Evolutionary conservation across 2,888 invertebrate species (phyloP).

Genomic region (Podotricha telesiphe): DNA sequence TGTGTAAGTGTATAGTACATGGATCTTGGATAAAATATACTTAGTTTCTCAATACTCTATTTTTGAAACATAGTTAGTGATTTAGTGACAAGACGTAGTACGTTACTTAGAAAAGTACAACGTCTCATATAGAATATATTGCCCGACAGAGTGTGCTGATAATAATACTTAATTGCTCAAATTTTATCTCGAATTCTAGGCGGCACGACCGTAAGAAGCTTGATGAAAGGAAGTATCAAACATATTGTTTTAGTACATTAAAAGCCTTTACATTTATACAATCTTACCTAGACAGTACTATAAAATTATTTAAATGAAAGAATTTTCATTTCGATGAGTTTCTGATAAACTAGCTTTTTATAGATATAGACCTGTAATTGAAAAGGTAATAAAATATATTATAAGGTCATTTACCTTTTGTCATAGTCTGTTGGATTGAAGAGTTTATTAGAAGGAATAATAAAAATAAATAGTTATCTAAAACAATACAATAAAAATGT

Average conservation of each 20-base stretch:
- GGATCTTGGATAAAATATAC: no score
- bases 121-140: slow-evolving; percentile 11
- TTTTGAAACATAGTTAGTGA: not conserved
- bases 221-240: not conserved
- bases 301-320: not conserved
- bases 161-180: slow-evolving; percentile 4
- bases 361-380: not conserved
- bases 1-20: no score
- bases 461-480: not conserved
- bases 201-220: not conserved
- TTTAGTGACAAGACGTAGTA: not conserved
- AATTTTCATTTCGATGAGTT: not conserved
- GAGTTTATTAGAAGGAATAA: not conserved
- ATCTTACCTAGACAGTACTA: no score
- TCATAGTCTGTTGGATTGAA: not conserved
- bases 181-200: slow-evolving; percentile 3
- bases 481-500: not conserved
- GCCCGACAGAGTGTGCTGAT: slow-evolving; percentile 16
- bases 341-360: not conserved
- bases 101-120: not conserved
- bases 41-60: no score
- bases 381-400: not conserved
- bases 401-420: not conserved
- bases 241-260: not conserved
- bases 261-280: no score